Evolutionary conservation across 2,113 vertebrate species (phyloP), one percentile per base, ranked within the genome.

Genomic region (Redunca redunca): DNA sequence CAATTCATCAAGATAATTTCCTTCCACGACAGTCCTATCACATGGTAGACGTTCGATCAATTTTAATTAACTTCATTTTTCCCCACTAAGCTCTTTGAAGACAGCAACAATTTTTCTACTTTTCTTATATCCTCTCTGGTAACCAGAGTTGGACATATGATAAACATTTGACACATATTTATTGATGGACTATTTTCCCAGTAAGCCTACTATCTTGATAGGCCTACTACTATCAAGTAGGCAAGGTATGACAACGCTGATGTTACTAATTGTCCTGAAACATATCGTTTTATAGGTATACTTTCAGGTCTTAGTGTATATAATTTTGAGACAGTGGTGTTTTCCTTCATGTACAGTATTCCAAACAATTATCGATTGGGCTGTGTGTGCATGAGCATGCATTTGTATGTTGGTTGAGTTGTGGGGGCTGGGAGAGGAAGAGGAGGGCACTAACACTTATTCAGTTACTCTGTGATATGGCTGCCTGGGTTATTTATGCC

Each of bases 1-100:
- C 46, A 60, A 80, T 92, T 97, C 82, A 84, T 97, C 82, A 88
- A 91, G 82, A 83, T 80, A 84, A 74, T 96, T 95, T 90, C 77
- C 74, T 33, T 55, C 48, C 16, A 19, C 9, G 21, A 88, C 62
- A 91, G 43, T 88, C 52, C 46, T 83, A 50, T 78, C 36, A 60
- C 30, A n/a, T 43, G 91, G 55, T 67, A 92, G 58, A n/a, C 52
- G 19, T 93, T 88, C n/a, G 28, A 40, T 96, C 91, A 90, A 82
- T 97, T 78, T 67, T 90, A 94, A 80, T 88, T 92, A 93, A n/a
- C 25, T 82, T 89, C 17, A 48, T 60, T 77, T 60, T 84, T 28
- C 28, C 84, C 84, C n/a, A 60, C 10, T 90, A 67, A 92, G 50
- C 21, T 95, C 81, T 97, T 53, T 60, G 50, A 95, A 50, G 26